phyloP scores from a whole-genome alignment of 2,113 vertebrate genomes.

The Arizona elegans region DNA sequence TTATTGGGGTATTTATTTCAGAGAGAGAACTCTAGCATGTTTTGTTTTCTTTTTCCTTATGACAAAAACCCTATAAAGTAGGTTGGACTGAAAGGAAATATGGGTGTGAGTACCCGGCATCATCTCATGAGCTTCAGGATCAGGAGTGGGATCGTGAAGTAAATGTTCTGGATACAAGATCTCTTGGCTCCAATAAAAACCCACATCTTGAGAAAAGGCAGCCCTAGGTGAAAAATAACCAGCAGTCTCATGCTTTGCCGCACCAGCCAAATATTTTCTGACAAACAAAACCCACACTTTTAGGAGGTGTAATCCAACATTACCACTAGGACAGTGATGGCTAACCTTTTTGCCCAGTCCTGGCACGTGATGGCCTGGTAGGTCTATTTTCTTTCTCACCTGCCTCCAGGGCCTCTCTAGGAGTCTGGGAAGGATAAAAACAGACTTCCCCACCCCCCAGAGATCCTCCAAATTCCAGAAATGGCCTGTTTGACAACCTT shows the following conservation, averaged over 20 bases:
- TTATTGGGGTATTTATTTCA: not conserved
- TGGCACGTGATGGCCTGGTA: no score
- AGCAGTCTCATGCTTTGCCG: not conserved
- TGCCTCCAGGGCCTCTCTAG: no score
- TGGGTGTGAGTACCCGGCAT: not conserved
- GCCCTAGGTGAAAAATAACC: not conserved
- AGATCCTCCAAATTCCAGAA: no score
- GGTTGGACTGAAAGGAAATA: not conserved
- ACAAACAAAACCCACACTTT: not conserved
- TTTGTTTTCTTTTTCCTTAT: not conserved
- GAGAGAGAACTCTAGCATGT: not conserved
- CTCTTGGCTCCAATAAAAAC: not conserved
- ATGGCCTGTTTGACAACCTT: no score
- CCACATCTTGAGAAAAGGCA: not conserved
- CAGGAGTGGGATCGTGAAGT: not conserved
- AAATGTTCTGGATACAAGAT: not conserved
- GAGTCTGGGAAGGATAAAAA: no score
- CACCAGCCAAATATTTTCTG: not conserved
- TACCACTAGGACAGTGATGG: no score
- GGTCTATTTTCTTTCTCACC: no score
- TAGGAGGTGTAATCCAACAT: not conserved
- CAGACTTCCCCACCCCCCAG: no score
- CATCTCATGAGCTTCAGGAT: not conserved
- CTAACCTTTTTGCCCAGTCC: no score
- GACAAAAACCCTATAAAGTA: not conserved